A percentile compares a stretch with the other conserved stretches of the same genome.
Evolutionary conservation across 2,888 invertebrate species (phyloP).

Genomic region (Catonia carolina): DNA sequence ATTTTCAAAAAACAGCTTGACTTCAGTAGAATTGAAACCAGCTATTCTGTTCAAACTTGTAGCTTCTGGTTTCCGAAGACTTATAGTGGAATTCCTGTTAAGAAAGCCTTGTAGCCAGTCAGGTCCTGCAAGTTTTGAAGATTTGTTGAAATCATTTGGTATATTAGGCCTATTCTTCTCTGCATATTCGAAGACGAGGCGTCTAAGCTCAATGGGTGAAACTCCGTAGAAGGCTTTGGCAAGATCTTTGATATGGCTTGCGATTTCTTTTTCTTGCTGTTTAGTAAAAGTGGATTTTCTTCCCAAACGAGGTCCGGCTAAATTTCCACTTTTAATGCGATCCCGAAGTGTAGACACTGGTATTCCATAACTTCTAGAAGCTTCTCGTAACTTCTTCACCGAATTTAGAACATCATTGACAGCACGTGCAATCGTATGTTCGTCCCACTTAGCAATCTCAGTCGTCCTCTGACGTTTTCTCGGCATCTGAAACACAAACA

Average conservation of each 20-base stretch:
- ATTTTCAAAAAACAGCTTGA: background rate
- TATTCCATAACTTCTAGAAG: too few species aligned
- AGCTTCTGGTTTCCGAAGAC: too few species aligned
- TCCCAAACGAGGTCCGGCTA: too few species aligned
- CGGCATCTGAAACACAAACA: too few species aligned
- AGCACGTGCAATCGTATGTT: background rate
- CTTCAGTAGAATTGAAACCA: background rate
- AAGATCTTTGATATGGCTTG: too few species aligned
- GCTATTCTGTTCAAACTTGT: too few species aligned
- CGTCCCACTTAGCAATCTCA: background rate
- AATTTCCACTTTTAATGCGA: too few species aligned
- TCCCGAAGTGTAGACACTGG: too few species aligned
- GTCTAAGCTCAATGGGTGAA: background rate
- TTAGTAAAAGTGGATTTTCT: too few species aligned
- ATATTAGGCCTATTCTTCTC: background rate
- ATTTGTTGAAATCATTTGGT: background rate
- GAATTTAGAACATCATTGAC: background rate
- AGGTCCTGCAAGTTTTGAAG: background rate
- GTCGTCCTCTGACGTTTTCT: background rate
- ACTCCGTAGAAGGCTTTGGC: too few species aligned
- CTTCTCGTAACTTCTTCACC: too few species aligned
- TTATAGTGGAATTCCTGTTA: background rate
- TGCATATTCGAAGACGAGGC: background rate
- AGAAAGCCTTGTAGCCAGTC: background rate
- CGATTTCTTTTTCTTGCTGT: background rate